These are phyloP conservation scores for Montipora sp. DNA, from an alignment of 64 coral and sea anemone genomes.

Conservation along the genomic window DNA sequence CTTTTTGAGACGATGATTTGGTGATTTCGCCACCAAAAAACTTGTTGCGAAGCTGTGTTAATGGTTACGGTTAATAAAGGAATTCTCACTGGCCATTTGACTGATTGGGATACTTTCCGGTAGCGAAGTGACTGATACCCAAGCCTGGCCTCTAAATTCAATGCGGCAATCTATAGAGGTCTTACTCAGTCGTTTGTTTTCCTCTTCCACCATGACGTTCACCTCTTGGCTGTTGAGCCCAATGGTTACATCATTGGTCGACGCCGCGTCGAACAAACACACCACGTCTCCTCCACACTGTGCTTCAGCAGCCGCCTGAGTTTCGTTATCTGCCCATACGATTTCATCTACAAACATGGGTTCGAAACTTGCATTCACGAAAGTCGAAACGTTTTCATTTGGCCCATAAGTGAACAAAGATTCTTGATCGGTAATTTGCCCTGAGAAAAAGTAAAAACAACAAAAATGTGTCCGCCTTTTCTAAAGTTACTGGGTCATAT, in stretches of 20 bases:
- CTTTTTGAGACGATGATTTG: no score
- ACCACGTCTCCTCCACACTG: slow-evolving; percentile 4
- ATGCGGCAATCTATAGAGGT: neutral
- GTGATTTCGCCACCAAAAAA: no score
- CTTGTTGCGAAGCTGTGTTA: no score
- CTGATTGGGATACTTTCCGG: no score
- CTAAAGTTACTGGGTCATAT: no score
- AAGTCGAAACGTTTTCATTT: slow-evolving; percentile 5
- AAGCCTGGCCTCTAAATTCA: no score
- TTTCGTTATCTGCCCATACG: slow-evolving; percentile 8
- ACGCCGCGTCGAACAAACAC: slow-evolving; percentile 49
- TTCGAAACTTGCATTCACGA: slow-evolving; percentile 12
- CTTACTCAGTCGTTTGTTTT: slow-evolving; percentile 38
- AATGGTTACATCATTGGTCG: slow-evolving; percentile 45
- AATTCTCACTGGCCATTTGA: no score
- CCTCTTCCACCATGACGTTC: slow-evolving; percentile 7
- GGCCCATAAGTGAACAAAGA: slow-evolving; percentile 43
- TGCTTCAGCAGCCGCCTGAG: neutral
- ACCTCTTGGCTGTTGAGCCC: slow-evolving; percentile 16
- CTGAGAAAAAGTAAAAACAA: neutral
- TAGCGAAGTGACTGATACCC: no score
- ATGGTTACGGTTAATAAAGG: no score
- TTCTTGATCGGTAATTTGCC: slow-evolving; percentile 31
- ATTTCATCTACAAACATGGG: slow-evolving; percentile 55
- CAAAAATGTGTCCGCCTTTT: no score